Conservation (phyloP, 2,888 invertebrate species). For the Phragmatobia fuliginosa region DNA sequence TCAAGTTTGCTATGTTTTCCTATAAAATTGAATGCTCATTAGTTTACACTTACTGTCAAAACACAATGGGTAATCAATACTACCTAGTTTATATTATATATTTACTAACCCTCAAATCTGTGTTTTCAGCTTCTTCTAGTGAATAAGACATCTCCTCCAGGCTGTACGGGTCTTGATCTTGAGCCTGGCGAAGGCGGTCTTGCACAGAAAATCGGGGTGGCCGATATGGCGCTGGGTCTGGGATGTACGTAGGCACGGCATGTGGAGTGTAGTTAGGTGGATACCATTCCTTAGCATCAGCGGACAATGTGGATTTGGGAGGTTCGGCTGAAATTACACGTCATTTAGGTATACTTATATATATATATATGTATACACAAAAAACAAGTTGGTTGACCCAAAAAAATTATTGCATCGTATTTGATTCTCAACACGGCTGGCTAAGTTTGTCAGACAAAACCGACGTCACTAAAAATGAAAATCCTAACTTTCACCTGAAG, state of each 20-base stretch:
- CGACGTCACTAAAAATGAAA: conserved; percentile 83
- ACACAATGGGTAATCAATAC: not conserved
- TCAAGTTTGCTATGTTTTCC: conserved; percentile 87
- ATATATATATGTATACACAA: not conserved
- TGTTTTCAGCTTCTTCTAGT: conserved; percentile 77
- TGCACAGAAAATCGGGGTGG: conserved; percentile 78
- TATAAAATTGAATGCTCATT: conserved; percentile 50
- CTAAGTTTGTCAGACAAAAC: conserved; percentile 68
- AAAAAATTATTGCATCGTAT: conserved; percentile 49
- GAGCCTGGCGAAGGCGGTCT: conserved; percentile 80
- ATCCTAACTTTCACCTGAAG: conserved; percentile 83
- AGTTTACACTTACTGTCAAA: conserved; percentile 21
- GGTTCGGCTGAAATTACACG: conserved; percentile 60
- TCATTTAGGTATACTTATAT: not conserved
- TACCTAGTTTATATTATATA: not conserved
- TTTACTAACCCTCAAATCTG: conserved; percentile 73
- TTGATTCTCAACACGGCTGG: conserved; percentile 56
- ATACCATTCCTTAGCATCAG: conserved; percentile 88
- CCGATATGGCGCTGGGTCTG: conserved; percentile 71
- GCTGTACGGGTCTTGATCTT: conserved; percentile 78
- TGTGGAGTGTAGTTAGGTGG: conserved; percentile 83
- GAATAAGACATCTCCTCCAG: conserved; percentile 79
- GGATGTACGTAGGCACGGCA: conserved; percentile 62
- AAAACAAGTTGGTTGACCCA: conserved; percentile 48
- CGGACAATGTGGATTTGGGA: conserved; percentile 82